These are phyloP conservation scores for Argyrosomus japonicus DNA, from an alignment of 2,113 vertebrate genomes.

Conservation along the genomic window DNA sequence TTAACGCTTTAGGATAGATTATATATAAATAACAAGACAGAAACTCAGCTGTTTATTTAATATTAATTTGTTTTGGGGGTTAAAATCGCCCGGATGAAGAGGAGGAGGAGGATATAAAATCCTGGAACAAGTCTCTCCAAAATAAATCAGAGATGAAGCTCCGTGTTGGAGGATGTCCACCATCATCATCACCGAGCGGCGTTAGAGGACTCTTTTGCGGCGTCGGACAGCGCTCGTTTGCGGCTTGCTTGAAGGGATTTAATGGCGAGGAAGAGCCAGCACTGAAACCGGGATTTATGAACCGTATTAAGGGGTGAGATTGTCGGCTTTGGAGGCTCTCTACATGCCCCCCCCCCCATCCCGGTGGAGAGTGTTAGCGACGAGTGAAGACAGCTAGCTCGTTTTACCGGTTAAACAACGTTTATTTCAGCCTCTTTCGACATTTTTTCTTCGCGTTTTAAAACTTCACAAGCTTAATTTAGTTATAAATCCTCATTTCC, in stretches of 20 bases:
- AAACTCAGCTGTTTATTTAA: too few species aligned
- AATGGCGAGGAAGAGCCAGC: conserved; percentile 48
- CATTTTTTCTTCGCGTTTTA: neutral
- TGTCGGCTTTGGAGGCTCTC: neutral
- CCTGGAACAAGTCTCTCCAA: conserved; percentile 23
- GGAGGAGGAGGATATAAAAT: conserved; percentile 26
- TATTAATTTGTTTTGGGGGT: too few species aligned
- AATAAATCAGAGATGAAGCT: conserved; percentile 54
- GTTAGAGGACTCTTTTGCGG: neutral
- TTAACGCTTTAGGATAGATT: too few species aligned
- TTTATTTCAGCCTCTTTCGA: neutral
- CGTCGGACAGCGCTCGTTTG: too few species aligned
- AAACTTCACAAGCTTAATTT: neutral
- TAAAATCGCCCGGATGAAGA: too few species aligned
- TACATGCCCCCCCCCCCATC: too few species aligned
- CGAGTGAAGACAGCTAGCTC: conserved; percentile 13
- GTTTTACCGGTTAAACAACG: conserved; percentile 1
- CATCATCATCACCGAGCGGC: conserved; percentile 2
- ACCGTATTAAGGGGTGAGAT: conserved; percentile 25
- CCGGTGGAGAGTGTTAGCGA: neutral
- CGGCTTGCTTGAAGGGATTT: conserved; percentile 27
- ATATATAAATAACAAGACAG: too few species aligned
- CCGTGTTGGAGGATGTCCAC: conserved; percentile 21
- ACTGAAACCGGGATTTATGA: conserved; percentile 53
- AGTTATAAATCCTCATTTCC: conserved; percentile 21